Percentiles rank a stretch among this genome's conserved stretches.
These are phyloP conservation scores for Eira barbara DNA, from an alignment of 2,113 vertebrate species.

Conservation along the genomic window DNA sequence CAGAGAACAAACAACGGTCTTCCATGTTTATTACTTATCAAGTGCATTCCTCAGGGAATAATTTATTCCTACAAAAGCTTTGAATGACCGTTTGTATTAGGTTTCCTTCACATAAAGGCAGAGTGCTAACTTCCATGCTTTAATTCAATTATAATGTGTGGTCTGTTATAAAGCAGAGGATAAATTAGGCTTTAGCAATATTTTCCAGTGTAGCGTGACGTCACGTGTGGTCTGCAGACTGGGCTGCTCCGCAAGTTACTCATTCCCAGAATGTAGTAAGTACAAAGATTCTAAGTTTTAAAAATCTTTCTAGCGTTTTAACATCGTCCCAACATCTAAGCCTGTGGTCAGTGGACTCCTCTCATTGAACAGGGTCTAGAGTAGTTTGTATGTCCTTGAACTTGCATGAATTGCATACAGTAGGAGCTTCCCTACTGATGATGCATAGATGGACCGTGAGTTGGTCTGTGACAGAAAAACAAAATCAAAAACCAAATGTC, in stretches of 20 bases:
- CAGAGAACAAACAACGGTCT: background rate
- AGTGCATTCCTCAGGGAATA: constrained; percentile 18
- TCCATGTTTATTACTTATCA: constrained; percentile 44
- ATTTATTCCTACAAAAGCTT: constrained; percentile 7
- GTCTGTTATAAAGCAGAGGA: background rate
- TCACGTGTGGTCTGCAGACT: background rate
- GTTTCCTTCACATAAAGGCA: background rate
- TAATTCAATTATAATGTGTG: background rate
- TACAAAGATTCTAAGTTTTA: background rate
- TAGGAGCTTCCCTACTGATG: background rate
- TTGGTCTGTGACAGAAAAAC: background rate
- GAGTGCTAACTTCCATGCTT: background rate
- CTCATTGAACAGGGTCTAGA: background rate
- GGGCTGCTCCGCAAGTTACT: background rate
- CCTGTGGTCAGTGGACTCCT: background rate
- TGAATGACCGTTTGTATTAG: background rate
- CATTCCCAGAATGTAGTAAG: background rate
- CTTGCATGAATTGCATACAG: background rate
- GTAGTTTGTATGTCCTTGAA: background rate
- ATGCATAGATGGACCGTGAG: background rate
- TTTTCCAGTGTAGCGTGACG: background rate
- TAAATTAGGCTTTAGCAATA: background rate
- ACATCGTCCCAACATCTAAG: background rate
- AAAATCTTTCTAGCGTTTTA: background rate
- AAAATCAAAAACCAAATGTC: background rate